Evolutionary conservation across 2,797 vertebrate genomes (phyloP).

Genomic region (Leuciscus waleckii): DNA sequence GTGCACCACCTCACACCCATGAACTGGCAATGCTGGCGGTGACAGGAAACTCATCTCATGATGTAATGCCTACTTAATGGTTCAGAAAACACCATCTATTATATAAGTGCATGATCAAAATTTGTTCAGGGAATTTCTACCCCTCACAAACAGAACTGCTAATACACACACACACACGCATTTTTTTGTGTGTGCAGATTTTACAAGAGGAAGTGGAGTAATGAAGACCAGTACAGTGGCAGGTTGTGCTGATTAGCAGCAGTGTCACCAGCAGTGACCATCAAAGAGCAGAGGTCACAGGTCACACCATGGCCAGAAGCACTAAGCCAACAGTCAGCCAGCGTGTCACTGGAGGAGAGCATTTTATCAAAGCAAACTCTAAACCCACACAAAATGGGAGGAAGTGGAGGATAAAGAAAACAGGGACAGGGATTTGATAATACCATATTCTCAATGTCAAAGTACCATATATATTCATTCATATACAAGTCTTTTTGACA

Average conservation of each 20-base stretch:
- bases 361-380: background rate
- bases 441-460: background rate
- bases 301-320: constrained; percentile 36
- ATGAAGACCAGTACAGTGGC: constrained; percentile 44
- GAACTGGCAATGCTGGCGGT: background rate
- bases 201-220: constrained; percentile 49
- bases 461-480: background rate
- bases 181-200: constrained; percentile 8
- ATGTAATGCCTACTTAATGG: background rate
- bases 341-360: background rate
- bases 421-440: background rate
- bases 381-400: background rate
- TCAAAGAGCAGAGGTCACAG: constrained; percentile 45
- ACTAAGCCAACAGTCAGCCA: background rate
- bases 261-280: constrained; percentile 41
- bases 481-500: too few species aligned
- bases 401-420: background rate
- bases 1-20: constrained; percentile 34
- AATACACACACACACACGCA: background rate
- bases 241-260: constrained; percentile 27
- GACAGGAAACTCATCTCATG: background rate
- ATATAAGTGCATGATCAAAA: background rate
- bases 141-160: background rate
- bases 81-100: background rate
- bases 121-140: background rate